phyloP scores from a whole-genome alignment of 2,888 invertebrate species.

The Drosophila vallismaia region DNA sequence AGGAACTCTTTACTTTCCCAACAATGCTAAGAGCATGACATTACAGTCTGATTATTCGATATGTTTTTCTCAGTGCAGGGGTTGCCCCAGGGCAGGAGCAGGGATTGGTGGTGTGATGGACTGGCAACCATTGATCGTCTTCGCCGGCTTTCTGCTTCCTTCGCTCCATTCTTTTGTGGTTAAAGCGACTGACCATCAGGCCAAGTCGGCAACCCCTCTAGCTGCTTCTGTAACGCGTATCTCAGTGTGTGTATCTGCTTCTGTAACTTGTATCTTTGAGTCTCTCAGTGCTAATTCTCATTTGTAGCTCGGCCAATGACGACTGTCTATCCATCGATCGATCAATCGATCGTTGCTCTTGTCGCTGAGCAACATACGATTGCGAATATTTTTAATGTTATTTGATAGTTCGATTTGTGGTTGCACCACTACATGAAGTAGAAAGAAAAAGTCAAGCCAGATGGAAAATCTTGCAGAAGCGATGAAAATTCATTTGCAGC shows the following conservation, averaged over 20 bases:
- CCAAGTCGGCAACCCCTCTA: slow-evolving; percentile 32
- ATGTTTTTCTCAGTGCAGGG: slow-evolving; percentile 11
- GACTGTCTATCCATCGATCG: slow-evolving; percentile 64
- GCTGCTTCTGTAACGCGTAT: slow-evolving; percentile 42
- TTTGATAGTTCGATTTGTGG: slow-evolving; percentile 73
- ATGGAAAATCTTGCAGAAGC: slow-evolving; percentile 30
- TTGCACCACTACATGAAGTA: slow-evolving; percentile 43
- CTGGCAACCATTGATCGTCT: slow-evolving; percentile 70
- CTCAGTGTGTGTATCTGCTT: slow-evolving; percentile 34
- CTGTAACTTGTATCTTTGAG: slow-evolving; percentile 41
- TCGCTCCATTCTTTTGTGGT: slow-evolving; percentile 76
- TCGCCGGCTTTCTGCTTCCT: slow-evolving; percentile 68
- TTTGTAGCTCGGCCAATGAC: slow-evolving; percentile 64
- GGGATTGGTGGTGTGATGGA: slow-evolving; percentile 18
- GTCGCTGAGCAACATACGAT: slow-evolving; percentile 57
- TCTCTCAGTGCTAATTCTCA: slow-evolving; percentile 34
- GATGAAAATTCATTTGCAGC: slow-evolving; percentile 59
- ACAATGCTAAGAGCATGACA: no score
- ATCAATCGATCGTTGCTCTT: slow-evolving; percentile 74
- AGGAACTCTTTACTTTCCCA: no score
- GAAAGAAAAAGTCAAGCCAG: slow-evolving; percentile 14
- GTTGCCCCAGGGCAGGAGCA: slow-evolving; percentile 9
- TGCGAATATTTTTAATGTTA: slow-evolving; percentile 65
- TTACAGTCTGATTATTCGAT: not conserved
- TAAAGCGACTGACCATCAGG: slow-evolving; percentile 53